Conservation (phyloP, 2,113 vertebrate species). For the Meriones unguiculatus region DNA sequence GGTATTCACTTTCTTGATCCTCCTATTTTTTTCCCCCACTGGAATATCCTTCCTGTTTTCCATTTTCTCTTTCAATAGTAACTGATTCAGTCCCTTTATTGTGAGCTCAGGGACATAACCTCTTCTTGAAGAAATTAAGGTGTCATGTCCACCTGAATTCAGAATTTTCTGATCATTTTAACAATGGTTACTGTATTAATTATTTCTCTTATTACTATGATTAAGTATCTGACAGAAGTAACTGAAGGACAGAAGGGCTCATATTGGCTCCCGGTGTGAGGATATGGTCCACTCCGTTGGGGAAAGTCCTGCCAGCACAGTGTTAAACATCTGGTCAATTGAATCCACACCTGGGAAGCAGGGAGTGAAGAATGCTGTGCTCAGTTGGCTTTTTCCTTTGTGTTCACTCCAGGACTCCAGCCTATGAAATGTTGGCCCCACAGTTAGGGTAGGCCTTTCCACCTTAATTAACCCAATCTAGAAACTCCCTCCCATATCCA, state of each 20-base stretch:
- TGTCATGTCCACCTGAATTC: slow-evolving; percentile 21
- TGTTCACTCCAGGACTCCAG: too few relatives aligned
- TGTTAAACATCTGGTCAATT: background rate
- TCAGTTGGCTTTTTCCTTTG: background rate
- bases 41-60: background rate
- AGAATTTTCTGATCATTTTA: background rate
- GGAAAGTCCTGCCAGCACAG: background rate
- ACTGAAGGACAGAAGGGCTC: background rate
- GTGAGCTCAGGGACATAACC: background rate
- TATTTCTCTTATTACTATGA: background rate
- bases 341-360: background rate
- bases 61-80: background rate
- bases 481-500: background rate
- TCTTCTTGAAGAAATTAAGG: background rate
- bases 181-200: background rate
- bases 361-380: background rate
- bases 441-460: background rate
- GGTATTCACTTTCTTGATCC: background rate
- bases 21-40: background rate
- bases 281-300: background rate
- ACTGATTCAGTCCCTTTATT: background rate
- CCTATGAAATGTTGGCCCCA: background rate
- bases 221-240: background rate
- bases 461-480: background rate
- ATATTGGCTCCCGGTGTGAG: background rate